phyloP scores from a whole-genome alignment of 2,113 vertebrate species.

The Acanthisitta chloris region DNA sequence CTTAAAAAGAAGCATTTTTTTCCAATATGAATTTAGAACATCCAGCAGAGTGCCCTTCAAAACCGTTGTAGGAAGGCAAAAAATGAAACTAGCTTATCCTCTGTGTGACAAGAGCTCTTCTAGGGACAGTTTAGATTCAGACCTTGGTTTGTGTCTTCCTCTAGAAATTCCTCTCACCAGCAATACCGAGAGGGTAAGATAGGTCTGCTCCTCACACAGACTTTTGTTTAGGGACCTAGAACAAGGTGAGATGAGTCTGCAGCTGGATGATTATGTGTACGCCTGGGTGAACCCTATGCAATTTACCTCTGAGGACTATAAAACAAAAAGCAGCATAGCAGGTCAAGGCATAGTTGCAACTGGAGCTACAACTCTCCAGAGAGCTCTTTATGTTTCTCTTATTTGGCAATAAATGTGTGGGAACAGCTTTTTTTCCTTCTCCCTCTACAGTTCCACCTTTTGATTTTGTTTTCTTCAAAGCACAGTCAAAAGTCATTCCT shows the following conservation, averaged over 20 bases:
- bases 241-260: constrained; percentile 15
- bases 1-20: not conserved
- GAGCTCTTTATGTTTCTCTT: not conserved
- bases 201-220: not conserved
- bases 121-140: not conserved
- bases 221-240: not conserved
- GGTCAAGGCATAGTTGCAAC: not conserved
- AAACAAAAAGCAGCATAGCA: not conserved
- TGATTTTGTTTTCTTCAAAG: constrained; percentile 40
- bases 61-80: not conserved
- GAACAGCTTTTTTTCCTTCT: constrained; percentile 18
- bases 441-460: not conserved
- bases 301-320: constrained; percentile 16
- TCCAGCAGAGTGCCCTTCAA: not conserved
- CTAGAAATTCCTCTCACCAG: not conserved
- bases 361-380: not conserved
- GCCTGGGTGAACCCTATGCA: not conserved
- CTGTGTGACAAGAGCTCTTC: not conserved
- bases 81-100: not conserved
- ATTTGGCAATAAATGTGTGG: constrained; percentile 24
- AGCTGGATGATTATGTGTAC: not conserved
- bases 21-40: not conserved
- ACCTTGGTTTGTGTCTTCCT: not conserved
- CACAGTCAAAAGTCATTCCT: not conserved
- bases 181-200: not conserved